Base-by-base conservation (phyloP, 2,888 invertebrate genomes). In the Caenorhabditis drosophilae region DNA sequence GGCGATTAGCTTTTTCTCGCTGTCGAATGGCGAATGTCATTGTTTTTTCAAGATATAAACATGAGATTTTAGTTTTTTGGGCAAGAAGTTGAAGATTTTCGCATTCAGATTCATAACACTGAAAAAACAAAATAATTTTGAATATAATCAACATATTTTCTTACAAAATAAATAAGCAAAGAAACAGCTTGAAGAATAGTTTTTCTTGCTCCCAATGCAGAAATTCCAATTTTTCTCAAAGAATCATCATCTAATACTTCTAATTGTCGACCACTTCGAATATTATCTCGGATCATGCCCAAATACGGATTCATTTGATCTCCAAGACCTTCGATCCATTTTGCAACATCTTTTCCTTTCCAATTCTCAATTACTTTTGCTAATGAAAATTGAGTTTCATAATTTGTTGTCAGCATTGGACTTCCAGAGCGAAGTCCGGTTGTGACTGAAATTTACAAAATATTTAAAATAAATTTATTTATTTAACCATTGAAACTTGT, bases 41-140 rank as follows among this genome's bases (percentile, higher is more conserved):
- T 9, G 52, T 63, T 36, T 60, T 34, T 34, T 59, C 66, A 6
- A 59, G 41, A 38, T 67, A 54, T 20, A 90, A 89, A 22, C 70
- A 68, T 1, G 69, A 62, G 78, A 91, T 91, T 0, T 91, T 90
- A 68, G 94, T 88, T 75, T 90, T 89, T 80, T 93, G 86, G 0
- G 94, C 92, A 81, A 94, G 86, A 75, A 91, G 89, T 86, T 95
- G 94, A 67, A 95, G 87, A 84, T 93, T 95, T 86, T 96, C 95
- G 75, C 91, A 89, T 69, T 92, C 91, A 81, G 92, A 86, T 84
- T 92, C 92, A 86, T 92, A 93, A 84, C 94, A 92, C 92, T 93
- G 86, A 42, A 86, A 86, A 59, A 6, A 15, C n/a, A n/a, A n/a
- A 25, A 22, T 45, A 31, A 9, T 45, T 45, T 45, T 45, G 23